Conservation (phyloP, 2,797 vertebrate species). For the Pangasius mekongensis region DNA sequence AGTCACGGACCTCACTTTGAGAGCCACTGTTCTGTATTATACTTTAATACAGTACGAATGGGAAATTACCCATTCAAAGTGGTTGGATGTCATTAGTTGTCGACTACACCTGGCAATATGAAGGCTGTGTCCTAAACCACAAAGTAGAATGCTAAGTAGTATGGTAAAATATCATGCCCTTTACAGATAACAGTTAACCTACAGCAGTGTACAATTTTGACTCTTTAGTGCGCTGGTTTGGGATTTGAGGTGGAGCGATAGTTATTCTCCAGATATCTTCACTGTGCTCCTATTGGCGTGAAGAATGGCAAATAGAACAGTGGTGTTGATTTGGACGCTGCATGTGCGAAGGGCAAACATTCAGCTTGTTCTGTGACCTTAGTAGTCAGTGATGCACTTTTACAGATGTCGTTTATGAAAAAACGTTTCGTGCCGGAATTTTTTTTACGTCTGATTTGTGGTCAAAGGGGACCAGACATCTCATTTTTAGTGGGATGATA, state of each 20-base stretch:
- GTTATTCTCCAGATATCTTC: not conserved
- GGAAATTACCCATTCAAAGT: not conserved
- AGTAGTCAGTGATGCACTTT: not conserved
- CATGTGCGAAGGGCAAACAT: not conserved
- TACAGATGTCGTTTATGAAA: not conserved
- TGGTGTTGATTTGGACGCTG: not conserved
- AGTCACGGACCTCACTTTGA: not conserved
- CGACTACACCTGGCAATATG: not conserved
- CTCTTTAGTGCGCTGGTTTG: not conserved
- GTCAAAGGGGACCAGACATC: not conserved
- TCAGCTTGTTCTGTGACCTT: not conserved
- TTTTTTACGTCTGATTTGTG: not conserved
- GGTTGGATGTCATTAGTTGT: too few relatives aligned
- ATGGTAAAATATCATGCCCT: not conserved
- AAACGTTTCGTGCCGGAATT: not conserved
- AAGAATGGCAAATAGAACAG: not conserved
- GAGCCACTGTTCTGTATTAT: not conserved
- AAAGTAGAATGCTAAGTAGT: not conserved
- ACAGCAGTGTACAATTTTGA: not conserved
- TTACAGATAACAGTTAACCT: too few relatives aligned
- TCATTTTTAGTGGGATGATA: not conserved
- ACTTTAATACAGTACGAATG: not conserved
- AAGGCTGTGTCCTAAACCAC: not conserved
- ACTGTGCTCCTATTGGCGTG: not conserved
- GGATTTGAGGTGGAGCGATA: not conserved